Evolutionary conservation across 2,797 vertebrate species (phyloP).

Genomic region (Sternotherus odoratus): DNA sequence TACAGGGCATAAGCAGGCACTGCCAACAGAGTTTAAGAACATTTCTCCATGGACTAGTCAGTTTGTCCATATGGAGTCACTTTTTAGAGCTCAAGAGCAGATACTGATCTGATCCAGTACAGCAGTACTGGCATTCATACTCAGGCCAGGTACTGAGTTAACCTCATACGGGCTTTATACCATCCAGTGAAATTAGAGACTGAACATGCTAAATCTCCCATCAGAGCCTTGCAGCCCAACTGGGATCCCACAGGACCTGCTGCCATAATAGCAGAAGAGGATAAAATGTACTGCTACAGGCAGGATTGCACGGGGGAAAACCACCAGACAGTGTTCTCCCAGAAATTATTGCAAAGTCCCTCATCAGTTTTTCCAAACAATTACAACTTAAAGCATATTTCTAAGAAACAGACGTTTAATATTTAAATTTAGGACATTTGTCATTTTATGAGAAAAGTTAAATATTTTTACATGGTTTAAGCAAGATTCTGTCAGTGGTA

Average conservation of each 20-base stretch:
- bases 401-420: not conserved
- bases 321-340: too few relatives aligned
- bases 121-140: not conserved
- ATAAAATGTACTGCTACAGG: not conserved
- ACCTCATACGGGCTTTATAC: not conserved
- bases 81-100: constrained; percentile 32
- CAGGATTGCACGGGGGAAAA: not conserved
- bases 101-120: not conserved
- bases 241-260: too few relatives aligned
- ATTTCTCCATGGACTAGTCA: constrained; percentile 1
- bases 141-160: not conserved
- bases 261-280: not conserved
- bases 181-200: not conserved
- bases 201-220: not conserved
- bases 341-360: too few relatives aligned
- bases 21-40: not conserved
- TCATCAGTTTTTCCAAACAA: not conserved
- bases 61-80: constrained; percentile 23
- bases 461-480: not conserved
- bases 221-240: not conserved
- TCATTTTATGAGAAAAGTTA: not conserved
- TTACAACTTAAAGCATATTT: not conserved
- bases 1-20: not conserved
- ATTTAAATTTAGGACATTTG: not conserved
- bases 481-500: not conserved